Evolutionary conservation across 2,113 vertebrate genomes (phyloP).

Genomic region (Anhinga rufa): DNA sequence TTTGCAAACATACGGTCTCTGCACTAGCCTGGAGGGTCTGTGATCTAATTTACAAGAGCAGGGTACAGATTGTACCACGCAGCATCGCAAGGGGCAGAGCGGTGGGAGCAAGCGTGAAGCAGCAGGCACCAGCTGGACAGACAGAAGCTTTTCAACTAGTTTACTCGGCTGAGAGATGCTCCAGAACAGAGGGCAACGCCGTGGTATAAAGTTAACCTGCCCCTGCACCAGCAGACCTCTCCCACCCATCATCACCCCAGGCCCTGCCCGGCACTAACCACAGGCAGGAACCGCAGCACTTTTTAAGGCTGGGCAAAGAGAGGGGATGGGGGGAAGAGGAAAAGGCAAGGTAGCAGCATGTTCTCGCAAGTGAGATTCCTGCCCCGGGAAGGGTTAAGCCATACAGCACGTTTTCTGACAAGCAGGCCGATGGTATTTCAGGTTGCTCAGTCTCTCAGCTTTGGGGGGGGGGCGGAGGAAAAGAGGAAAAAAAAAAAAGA

Average conservation of each 20-base stretch:
- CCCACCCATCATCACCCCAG: background rate
- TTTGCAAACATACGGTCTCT: background rate
- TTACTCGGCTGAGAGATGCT: background rate
- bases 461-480: background rate
- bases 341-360: background rate
- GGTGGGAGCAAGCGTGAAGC: background rate
- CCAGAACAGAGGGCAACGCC: background rate
- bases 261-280: background rate
- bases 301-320: background rate
- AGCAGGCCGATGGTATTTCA: constrained; percentile 31
- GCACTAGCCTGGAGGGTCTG: background rate
- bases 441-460: constrained; percentile 8
- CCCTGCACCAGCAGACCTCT: background rate
- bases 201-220: background rate
- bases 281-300: background rate
- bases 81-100: background rate
- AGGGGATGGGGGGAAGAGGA: background rate
- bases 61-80: background rate
- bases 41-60: background rate
- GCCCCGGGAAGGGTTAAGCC: constrained; percentile 33
- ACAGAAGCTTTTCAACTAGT: background rate
- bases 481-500: background rate
- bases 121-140: background rate
- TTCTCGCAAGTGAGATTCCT: background rate
- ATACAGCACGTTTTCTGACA: background rate